These are phyloP conservation scores for Platygyra sinensis DNA, from an alignment of 64 coral and sea anemone species.

Conservation along the genomic window DNA sequence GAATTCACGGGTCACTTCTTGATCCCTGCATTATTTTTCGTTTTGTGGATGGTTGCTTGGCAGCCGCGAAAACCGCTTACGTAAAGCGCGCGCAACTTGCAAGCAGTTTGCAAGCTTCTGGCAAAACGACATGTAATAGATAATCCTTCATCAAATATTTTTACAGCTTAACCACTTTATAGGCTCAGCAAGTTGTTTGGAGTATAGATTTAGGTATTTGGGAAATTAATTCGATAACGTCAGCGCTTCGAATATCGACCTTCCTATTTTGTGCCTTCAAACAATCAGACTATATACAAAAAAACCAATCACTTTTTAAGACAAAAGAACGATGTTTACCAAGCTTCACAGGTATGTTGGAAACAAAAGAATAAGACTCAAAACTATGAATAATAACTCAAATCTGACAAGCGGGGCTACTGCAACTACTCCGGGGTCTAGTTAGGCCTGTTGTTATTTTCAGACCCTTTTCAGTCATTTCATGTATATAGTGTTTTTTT, in stretches of 20 bases:
- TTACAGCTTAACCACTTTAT: too few relatives aligned
- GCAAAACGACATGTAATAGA: too few relatives aligned
- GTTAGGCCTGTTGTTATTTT: too few relatives aligned
- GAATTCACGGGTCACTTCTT: background rate
- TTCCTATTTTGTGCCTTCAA: background rate
- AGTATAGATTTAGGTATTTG: too few relatives aligned
- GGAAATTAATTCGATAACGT: background rate
- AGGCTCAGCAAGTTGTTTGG: too few relatives aligned
- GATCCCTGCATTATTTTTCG: background rate
- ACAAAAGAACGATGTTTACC: background rate
- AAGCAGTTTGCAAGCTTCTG: background rate
- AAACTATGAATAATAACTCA: too few relatives aligned
- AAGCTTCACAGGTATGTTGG: background rate
- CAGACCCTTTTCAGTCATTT: too few relatives aligned
- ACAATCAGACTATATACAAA: too few relatives aligned
- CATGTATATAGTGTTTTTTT: too few relatives aligned
- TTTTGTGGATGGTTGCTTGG: constrained; percentile 21
- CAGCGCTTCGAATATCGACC: background rate
- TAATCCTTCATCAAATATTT: too few relatives aligned
- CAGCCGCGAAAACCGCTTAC: background rate
- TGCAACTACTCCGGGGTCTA: too few relatives aligned
- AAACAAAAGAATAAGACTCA: background rate
- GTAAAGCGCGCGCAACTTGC: background rate
- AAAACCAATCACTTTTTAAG: background rate
- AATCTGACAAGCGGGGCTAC: too few relatives aligned